Evolutionary conservation across 2,113 vertebrate species (phyloP), one percentile per base, ranked within the genome.

Genomic region (Zosterops japonicus): DNA sequence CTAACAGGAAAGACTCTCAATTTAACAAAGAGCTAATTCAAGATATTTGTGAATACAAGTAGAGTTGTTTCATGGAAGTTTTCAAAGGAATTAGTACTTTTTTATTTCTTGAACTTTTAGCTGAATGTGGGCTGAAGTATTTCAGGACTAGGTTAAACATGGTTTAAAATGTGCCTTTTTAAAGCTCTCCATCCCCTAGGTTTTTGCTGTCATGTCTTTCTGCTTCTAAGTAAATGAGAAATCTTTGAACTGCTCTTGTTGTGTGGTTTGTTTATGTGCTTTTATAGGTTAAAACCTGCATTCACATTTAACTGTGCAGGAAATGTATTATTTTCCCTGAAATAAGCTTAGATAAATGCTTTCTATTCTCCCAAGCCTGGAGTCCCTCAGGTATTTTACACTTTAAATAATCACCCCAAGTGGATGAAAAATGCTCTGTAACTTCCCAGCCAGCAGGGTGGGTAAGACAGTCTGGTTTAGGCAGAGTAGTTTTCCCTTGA

Each of bases 11-110:
- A 52, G 49, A 86, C 18, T 63, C 21, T 39, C 36, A 29, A 35
- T 93, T 64, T 55, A 83, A 92, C 67, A 87, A 76, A 89, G 44
- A 80, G 14, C 75, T 90, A 65, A 60, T 94, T 94, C 81, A 93
- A 79, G 52, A 11, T 31, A 72, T 46, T 47, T 85, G 33, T 76
- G 69, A 83, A 50, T 53, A 57, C 36, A 79, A 64, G 16, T 39
- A 27, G 13, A 11, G 13, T 14, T 91, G 12, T 90, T 90, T 83
- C 18, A 70, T 14, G 28, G 24, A 72, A 74, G 4, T 80, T 80
- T 81, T 79, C 65, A 76, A 77, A 89, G 12, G 42, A 81, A 42
- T 79, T 72, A 36, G 20, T 47, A 19, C 18, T 72, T 83, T 67
- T 92, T 39, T 39, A 9, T 85, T 64, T 46, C 53, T 79, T 89